Evolutionary conservation across 2,888 invertebrate genomes (phyloP).

Genomic region (Gymnocheta viridis): DNA sequence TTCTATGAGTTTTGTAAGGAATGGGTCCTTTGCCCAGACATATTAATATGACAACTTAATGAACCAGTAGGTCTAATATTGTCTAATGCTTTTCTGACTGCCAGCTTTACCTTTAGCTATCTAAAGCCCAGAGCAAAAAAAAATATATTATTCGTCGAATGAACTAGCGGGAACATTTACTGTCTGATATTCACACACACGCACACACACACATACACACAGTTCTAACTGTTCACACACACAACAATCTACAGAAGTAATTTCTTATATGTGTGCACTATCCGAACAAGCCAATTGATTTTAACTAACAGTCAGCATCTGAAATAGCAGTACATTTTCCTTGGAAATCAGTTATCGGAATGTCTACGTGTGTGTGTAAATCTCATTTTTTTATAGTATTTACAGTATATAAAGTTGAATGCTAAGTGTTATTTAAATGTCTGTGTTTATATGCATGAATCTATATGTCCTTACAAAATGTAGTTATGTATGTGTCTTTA

Average conservation of each 20-base stretch:
- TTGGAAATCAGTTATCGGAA: conserved; percentile 56
- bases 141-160: not conserved
- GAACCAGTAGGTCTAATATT: too few species aligned
- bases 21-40: too few species aligned
- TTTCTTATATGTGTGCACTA: not conserved
- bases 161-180: conserved; percentile 3
- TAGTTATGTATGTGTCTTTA: not conserved
- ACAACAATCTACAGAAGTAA: not conserved
- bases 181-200: not conserved
- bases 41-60: too few species aligned
- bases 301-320: conserved; percentile 58
- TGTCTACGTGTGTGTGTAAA: conserved; percentile 18
- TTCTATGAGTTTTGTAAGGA: too few species aligned
- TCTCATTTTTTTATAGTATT: conserved; percentile 24
- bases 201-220: not conserved
- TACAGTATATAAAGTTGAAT: conserved; percentile 61
- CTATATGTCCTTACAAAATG: not conserved
- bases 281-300: conserved; percentile 58
- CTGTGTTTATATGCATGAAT: not conserved
- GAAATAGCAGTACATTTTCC: conserved; percentile 48
- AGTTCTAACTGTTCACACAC: not conserved
- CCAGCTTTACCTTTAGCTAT: too few species aligned
- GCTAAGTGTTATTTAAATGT: conserved; percentile 66
- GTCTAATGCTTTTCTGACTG: too few species aligned
- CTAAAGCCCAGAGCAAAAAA: not conserved